Base-by-base conservation (phyloP, 2,113 vertebrate genomes). In the Mesitornis unicolor region DNA sequence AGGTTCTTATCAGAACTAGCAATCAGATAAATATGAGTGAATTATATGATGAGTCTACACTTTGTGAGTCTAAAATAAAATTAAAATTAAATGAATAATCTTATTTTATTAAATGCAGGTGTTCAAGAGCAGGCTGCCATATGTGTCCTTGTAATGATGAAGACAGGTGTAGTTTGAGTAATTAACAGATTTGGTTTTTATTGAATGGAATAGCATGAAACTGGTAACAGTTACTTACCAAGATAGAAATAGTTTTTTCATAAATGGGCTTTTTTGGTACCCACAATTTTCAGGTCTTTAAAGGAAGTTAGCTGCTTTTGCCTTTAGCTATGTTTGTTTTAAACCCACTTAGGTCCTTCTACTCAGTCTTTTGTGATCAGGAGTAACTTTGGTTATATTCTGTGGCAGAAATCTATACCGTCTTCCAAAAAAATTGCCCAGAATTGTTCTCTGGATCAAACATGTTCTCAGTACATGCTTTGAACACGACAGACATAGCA, bases 381-480 rank as follows among this genome's bases (percentile, higher is more conserved):
- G 25, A 50, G 13, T 57, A 43, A 42, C 35, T 74, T 74, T 70
- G 26, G 38, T 50, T 45, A 13, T 28, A 59, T 12, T 65, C 31
- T 57, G 15, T 54, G 42, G 15, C 13, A 63, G 38, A 87, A 67
- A 67, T 54, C 13, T 50, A n/a, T 7, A 50, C 9, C 1, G 2
- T 15, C 16, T 67, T 95, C 19, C 8, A 76, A 81, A 45, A 86
- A 60, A 61, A 38, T 19, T n/a, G 8, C 6, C 11, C 43, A 54
- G 19, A 47, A 3, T 18, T 45, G 3, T 61, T 29, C 21, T 68
- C 31, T 56, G 36, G 50, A 43, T 43, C 33, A 80, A 64, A 47
- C 1, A 0, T 18, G 4, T 2, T 57, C 17, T 76, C 28, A 19
- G 5, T 22, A 20, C 9, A 20, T 8, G 4, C 16, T 82, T 80